Conservation (phyloP, 1,140 invertebrate genomes). For the Goniozus legneri region DNA sequence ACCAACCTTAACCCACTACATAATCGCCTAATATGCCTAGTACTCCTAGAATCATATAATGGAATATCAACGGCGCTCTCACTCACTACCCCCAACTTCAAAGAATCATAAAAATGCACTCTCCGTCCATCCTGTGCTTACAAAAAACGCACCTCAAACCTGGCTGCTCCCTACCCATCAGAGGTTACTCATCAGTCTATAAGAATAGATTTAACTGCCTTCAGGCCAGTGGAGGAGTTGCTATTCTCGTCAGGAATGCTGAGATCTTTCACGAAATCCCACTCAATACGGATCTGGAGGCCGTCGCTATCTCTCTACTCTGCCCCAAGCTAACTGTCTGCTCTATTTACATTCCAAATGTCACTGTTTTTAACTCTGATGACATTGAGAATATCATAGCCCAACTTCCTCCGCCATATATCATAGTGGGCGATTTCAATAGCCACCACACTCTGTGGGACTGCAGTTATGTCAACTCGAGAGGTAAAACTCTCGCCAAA, state of each 20-base stretch:
- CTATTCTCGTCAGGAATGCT: conserved; percentile 23
- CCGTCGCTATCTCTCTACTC: conserved; percentile 23
- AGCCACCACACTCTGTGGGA: conserved; percentile 36
- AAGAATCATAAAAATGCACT: conserved; percentile 10
- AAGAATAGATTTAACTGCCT: conserved; percentile 21
- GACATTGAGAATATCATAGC: conserved; percentile 25
- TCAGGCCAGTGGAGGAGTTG: conserved; percentile 30
- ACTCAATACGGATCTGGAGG: conserved; percentile 28
- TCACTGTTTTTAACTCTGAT: conserved; percentile 7
- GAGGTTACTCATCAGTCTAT: conserved; percentile 15
- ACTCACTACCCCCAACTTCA: conserved; percentile 4
- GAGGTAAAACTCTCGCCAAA: conserved; percentile 29
- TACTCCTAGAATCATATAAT: too few species aligned
- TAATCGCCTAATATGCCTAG: too few species aligned
- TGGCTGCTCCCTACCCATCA: conserved; percentile 10
- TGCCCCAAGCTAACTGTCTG: conserved; percentile 22
- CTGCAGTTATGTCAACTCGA: conserved; percentile 23
- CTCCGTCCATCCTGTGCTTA: conserved; percentile 21
- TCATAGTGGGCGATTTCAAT: conserved; percentile 36
- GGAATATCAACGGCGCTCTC: conserved; percentile 14
- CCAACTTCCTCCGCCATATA: conserved; percentile 33
- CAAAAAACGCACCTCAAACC: conserved; percentile 35
- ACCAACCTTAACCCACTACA: not conserved
- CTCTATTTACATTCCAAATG: conserved; percentile 33
- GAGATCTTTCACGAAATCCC: conserved; percentile 19